Evolutionary conservation across 2,113 vertebrate species (phyloP).

Genomic region (Boleophthalmus pectinirostris): DNA sequence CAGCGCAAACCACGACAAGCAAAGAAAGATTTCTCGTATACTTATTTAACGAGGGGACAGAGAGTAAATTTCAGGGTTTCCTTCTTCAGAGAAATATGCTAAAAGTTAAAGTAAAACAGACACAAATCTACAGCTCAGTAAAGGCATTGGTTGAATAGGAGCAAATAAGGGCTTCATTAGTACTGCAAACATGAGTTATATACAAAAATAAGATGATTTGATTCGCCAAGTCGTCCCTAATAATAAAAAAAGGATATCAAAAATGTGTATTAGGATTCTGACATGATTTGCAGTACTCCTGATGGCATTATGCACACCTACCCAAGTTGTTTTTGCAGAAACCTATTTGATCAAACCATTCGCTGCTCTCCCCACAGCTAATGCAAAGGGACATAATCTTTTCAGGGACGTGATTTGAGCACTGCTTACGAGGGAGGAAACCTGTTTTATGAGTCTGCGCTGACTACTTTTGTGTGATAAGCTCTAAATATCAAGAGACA

Average conservation of each 20-base stretch:
- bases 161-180: constrained; percentile 73
- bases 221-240: constrained; percentile 13
- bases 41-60: constrained; percentile 71
- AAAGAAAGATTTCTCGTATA: constrained; percentile 75
- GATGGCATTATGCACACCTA: constrained; percentile 70
- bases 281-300: constrained; percentile 64
- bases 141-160: constrained; percentile 71
- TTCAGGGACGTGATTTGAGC: constrained; percentile 45
- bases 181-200: constrained; percentile 54
- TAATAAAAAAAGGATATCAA: constrained; percentile 22
- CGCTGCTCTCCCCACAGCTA: constrained; percentile 78
- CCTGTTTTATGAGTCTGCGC: constrained; percentile 40
- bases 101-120: constrained; percentile 73
- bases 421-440: constrained; percentile 41
- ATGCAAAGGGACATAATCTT: constrained; percentile 63
- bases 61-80: constrained; percentile 72
- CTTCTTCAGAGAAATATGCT: constrained; percentile 75
- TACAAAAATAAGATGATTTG: constrained; percentile 16
- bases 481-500: constrained; percentile 45
- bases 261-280: constrained; percentile 18
- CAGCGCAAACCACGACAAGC: constrained; percentile 68
- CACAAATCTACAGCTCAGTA: constrained; percentile 71
- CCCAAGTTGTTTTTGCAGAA: constrained; percentile 73
- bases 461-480: constrained; percentile 50
- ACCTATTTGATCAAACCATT: constrained; percentile 72